Base-by-base conservation (phyloP, 2,888 invertebrate species). In the Drosophila kuntzei region DNA sequence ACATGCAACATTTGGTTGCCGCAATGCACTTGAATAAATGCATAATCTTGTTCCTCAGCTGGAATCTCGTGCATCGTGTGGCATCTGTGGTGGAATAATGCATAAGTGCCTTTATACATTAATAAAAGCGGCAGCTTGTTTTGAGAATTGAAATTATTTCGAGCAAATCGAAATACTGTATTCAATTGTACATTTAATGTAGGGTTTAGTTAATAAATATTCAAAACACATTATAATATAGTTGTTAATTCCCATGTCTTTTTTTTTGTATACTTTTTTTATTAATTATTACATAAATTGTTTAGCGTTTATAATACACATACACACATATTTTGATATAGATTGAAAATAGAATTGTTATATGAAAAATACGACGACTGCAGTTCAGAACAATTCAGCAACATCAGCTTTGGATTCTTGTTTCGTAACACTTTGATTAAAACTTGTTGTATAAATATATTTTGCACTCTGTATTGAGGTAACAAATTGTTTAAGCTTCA, bases 311-410 rank as follows among this genome's bases (percentile, higher is more conserved):
- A 72, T 82, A 80, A 71, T 88, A 88, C 89, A 86, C 89, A 87
- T 88, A 88, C 87, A 89, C 84, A 88, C 87, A 83, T 75, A 76
- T 69, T 69, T 79, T 73, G 44, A 86, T 84, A 83, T 77, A 76
- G 73, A 67, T 76, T 77, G 49, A 70, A 67, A 71, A 50, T 80
- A 63, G 63, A 64, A 61, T 61, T 67, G 50, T 65, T 61, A 58
- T 66, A 55, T 49, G 54, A 76, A 86, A 76, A 77, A 59, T 71
- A 88, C 87, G 85, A 85, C 85, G 85, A 85, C 85, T 85, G 85
- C 85, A 85, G 85, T 87, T 88, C 85, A 85, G 85, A 85, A 85
- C 85, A 86, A 73, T 71, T 80, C 89, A 86, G 89, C 86, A 86
- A 86, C 86, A 88, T 88, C 76, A 86, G 83, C 89, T 81, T 70